A percentile compares a stretch with the other conserved stretches of the same genome.
These are phyloP conservation scores for Escarpia spicata DNA, from an alignment of 2,888 invertebrate genomes.

Conservation along the genomic window DNA sequence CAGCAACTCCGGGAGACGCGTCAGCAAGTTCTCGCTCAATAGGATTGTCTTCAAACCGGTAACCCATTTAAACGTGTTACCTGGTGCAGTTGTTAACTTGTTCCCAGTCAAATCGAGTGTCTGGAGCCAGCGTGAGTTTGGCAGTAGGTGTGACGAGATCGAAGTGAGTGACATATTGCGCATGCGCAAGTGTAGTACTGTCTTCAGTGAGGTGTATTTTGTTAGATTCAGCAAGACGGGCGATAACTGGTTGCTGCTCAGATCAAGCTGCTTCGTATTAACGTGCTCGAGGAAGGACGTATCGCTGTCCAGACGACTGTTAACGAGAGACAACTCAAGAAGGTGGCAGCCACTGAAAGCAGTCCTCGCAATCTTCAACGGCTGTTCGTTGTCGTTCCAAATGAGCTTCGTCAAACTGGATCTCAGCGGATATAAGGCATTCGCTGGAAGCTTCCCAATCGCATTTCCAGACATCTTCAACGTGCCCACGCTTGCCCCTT, in stretches of 20 bases:
- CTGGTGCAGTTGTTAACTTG: conserved; percentile 24
- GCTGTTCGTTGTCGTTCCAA: conserved; percentile 30
- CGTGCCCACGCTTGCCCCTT: conserved; percentile 19
- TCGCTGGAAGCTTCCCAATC: conserved; percentile 19
- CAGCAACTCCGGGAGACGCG: conserved; percentile 32
- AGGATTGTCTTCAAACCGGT: conserved; percentile 26
- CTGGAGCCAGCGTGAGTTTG: conserved; percentile 21
- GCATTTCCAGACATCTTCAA: conserved; percentile 29
- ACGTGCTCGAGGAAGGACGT: conserved; percentile 28
- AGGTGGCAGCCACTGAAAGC: conserved; percentile 31
- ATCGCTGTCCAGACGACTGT: conserved; percentile 26
- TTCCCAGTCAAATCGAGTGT: conserved; percentile 34
- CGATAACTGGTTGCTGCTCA: conserved; percentile 35
- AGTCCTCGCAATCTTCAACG: conserved; percentile 27
- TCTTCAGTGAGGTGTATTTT: background rate
- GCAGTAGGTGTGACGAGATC: conserved; percentile 24
- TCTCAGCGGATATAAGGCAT: conserved; percentile 27
- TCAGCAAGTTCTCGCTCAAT: conserved; percentile 32
- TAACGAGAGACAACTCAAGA: conserved; percentile 22
- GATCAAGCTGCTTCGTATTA: conserved; percentile 29
- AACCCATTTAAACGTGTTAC: conserved; percentile 29
- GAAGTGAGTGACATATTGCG: conserved; percentile 25
- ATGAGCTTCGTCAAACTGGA: conserved; percentile 26
- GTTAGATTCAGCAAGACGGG: conserved; percentile 23
- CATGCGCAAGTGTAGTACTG: background rate